A percentile compares a stretch with the other conserved stretches of the same genome.
Conservation (phyloP, 2,797 vertebrate species). For the Vultur gryphus region DNA sequence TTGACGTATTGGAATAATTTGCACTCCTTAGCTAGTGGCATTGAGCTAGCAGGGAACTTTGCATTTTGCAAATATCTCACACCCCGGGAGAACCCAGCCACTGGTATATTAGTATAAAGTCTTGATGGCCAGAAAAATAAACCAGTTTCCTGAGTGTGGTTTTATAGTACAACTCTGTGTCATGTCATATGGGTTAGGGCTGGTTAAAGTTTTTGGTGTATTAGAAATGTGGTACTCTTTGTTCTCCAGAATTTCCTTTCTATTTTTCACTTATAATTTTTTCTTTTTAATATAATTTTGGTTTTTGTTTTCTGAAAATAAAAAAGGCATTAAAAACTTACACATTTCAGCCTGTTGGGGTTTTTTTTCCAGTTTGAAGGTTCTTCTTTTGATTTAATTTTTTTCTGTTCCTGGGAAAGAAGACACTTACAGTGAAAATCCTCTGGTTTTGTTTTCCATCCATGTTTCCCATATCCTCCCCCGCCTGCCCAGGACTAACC, state of each 20-base stretch:
- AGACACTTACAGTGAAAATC: not conserved
- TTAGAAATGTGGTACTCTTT: not conserved
- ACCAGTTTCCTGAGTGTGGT: not conserved
- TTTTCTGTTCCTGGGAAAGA: not conserved
- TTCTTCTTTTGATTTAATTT: not conserved
- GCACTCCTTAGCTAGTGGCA: not conserved
- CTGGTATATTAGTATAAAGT: not conserved
- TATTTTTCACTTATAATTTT: not conserved
- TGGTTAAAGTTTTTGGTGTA: not conserved
- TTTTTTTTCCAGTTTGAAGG: not conserved
- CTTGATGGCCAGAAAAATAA: not conserved
- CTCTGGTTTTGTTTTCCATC: not conserved
- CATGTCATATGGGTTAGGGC: not conserved
- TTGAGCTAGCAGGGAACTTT: not conserved
- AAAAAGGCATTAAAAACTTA: not conserved
- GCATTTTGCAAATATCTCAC: not conserved
- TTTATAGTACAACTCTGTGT: not conserved
- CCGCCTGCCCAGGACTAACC: not conserved
- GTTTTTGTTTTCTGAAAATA: not conserved
- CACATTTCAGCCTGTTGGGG: not conserved
- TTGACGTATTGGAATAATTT: not conserved
- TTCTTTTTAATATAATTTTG: not conserved
- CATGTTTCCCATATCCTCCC: not conserved
- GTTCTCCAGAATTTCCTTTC: not conserved
- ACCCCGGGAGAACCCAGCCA: not conserved